Evolutionary conservation across 2,797 vertebrate genomes (phyloP).

Genomic region (Pipistrellus kuhlii): DNA sequence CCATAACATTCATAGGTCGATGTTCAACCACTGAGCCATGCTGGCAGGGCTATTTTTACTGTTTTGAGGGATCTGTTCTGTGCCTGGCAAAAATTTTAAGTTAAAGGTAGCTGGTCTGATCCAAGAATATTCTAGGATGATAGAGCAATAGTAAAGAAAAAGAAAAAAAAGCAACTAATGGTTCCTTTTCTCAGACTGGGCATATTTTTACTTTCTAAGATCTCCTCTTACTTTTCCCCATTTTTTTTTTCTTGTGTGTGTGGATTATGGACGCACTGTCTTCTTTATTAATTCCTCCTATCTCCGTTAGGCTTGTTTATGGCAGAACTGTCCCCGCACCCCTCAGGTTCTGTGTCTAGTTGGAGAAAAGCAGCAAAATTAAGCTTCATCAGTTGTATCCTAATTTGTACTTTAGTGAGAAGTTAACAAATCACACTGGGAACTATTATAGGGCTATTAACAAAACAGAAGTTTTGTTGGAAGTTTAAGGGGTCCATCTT

Average conservation of each 20-base stretch:
- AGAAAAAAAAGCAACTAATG: not conserved
- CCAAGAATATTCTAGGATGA: not conserved
- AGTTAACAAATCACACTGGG: not conserved
- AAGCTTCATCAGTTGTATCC: not conserved
- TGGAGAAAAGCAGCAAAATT: constrained; percentile 14
- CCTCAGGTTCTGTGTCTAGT: not conserved
- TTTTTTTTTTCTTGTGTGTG: not conserved
- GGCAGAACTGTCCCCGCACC: not conserved
- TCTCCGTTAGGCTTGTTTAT: not conserved
- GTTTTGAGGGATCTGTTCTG: not conserved
- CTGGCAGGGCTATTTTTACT: not conserved
- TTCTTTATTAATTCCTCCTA: not conserved
- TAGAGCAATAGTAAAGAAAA: not conserved
- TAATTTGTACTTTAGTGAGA: not conserved
- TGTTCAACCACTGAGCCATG: too few species aligned
- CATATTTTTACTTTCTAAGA: not conserved
- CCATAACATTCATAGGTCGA: too few species aligned
- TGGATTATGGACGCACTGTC: not conserved
- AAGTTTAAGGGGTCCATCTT: not conserved
- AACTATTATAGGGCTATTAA: not conserved
- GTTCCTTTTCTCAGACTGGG: not conserved
- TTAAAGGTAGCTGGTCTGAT: not conserved
- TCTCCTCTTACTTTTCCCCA: not conserved
- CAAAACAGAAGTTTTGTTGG: not conserved
- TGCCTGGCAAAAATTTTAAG: constrained; percentile 12